Conservation (phyloP, 2,113 vertebrate genomes). For the Hiodon alosoides region DNA sequence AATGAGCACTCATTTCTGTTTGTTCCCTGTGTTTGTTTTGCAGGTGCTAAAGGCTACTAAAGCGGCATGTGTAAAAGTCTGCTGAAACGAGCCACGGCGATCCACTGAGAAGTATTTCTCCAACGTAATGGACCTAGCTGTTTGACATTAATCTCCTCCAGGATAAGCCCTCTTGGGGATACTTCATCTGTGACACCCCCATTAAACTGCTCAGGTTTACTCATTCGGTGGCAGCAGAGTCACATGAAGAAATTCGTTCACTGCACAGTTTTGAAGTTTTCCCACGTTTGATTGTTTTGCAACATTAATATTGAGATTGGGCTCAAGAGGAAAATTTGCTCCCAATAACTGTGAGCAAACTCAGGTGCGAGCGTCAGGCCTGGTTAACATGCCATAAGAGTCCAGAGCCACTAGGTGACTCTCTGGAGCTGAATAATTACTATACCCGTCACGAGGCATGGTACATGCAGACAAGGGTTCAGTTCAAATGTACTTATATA, state of each 20-base stretch:
- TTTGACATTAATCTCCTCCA: constrained; percentile 1
- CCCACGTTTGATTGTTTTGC: neutral
- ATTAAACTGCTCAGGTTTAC: neutral
- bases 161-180: neutral
- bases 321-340: no score
- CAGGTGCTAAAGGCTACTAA: neutral
- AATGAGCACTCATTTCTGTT: constrained; percentile 9
- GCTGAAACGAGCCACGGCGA: no score
- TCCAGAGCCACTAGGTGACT: neutral
- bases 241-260: neutral
- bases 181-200: neutral
- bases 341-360: neutral
- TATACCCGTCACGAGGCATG: neutral
- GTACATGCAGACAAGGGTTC: neutral
- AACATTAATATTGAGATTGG: no score
- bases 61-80: no score
- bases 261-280: neutral
- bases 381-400: neutral
- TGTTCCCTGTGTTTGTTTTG: constrained; percentile 9
- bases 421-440: neutral
- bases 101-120: no score
- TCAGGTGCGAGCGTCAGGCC: neutral
- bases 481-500: neutral
- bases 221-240: neutral
- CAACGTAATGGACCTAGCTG: constrained; percentile 4